Evolutionary conservation across 2,888 invertebrate species (phyloP).

Genomic region (Aricia artaxerxes): DNA sequence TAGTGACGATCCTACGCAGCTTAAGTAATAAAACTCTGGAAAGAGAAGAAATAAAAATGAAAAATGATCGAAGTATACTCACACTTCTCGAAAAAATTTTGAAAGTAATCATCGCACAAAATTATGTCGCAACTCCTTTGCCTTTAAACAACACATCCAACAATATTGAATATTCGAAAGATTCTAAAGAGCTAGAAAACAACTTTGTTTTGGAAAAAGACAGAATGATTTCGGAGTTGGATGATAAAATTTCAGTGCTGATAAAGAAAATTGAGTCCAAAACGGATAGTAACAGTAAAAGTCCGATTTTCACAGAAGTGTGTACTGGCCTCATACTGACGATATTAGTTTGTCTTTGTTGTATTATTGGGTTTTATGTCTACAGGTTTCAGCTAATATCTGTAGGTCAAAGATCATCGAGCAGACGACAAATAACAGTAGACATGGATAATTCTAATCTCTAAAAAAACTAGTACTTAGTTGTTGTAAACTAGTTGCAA

Average conservation of each 20-base stretch:
- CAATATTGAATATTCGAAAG: not conserved
- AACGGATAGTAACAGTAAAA: not conserved
- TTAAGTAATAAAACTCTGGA: not conserved
- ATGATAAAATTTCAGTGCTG: not conserved
- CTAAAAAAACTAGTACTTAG: not conserved
- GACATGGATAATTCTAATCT: not conserved
- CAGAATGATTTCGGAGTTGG: constrained; percentile 43
- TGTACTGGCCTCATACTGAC: not conserved
- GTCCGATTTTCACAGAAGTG: not conserved
- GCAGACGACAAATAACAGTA: not conserved
- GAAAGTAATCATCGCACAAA: constrained; percentile 36
- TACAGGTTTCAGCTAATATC: not conserved
- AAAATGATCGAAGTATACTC: not conserved
- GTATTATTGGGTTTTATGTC: not conserved
- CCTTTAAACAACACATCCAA: not conserved
- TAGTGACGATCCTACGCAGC: not conserved
- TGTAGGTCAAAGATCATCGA: not conserved
- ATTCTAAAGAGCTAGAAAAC: constrained; percentile 43
- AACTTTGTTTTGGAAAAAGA: constrained; percentile 44
- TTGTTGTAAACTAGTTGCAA: too few species aligned
- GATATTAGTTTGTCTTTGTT: not conserved
- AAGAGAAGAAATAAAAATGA: not conserved
- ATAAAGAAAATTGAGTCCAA: not conserved
- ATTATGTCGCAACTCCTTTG: constrained; percentile 29
- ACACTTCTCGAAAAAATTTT: constrained; percentile 45